phyloP scores from a whole-genome alignment of 1,140 invertebrate genomes.

The Chymomyza costata region DNA sequence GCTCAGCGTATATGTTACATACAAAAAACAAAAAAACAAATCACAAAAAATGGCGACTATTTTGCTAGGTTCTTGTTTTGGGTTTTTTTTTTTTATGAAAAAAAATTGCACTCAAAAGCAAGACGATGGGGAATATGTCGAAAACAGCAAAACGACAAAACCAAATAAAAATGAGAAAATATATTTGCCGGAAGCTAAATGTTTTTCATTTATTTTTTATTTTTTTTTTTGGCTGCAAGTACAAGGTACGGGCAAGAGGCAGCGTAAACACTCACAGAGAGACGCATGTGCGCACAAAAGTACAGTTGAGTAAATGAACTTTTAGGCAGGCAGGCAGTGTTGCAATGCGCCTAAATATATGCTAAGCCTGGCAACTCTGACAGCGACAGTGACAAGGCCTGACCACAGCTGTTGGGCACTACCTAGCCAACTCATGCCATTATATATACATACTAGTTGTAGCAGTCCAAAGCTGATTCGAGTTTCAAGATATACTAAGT shows the following conservation, averaged over 20 bases:
- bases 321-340: no score
- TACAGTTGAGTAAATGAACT: constrained; percentile 61
- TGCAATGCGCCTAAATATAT: constrained; percentile 21
- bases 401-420: no score
- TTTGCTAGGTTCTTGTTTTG: constrained; percentile 23
- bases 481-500: constrained; percentile 22
- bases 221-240: not conserved
- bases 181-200: constrained; percentile 64
- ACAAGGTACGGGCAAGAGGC: no score
- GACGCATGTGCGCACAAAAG: constrained; percentile 4
- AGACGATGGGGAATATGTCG: constrained; percentile 14
- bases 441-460: no score
- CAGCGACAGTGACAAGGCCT: no score
- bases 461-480: no score
- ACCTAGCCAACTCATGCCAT: no score
- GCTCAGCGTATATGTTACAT: constrained; percentile 55
- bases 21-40: no score
- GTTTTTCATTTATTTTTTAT: constrained; percentile 34
- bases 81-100: constrained; percentile 32
- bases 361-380: constrained; percentile 3
- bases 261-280: no score
- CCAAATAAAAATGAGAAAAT: constrained; percentile 39
- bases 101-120: constrained; percentile 37
- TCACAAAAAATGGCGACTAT: constrained; percentile 26
- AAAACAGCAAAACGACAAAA: constrained; percentile 20